Conservation (phyloP, 2,888 invertebrate species). For the Cistogaster globosa region DNA sequence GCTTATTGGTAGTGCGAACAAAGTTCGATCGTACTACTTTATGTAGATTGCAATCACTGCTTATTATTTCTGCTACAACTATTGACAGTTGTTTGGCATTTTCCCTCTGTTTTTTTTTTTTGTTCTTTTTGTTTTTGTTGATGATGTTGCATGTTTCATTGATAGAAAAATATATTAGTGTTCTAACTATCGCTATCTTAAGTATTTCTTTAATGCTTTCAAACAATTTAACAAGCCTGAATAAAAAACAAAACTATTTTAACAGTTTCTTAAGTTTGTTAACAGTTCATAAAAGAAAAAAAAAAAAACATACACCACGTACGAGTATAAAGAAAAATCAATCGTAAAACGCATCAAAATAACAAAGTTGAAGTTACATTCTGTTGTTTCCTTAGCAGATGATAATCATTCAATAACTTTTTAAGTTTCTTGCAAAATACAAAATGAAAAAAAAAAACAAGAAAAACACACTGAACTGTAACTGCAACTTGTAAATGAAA, state of each 20-base stretch:
- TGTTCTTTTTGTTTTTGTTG: background rate
- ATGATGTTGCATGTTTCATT: conserved; percentile 16
- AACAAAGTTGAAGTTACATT: conserved; percentile 31
- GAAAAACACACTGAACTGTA: conserved; percentile 69
- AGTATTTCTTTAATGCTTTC: conserved; percentile 20
- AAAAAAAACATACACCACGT: background rate
- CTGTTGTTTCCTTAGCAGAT: conserved; percentile 25
- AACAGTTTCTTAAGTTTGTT: conserved; percentile 63
- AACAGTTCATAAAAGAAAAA: conserved; percentile 54
- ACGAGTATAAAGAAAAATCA: background rate
- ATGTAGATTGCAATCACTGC: conserved; percentile 56
- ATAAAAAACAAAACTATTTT: conserved; percentile 56
- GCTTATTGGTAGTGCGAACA: conserved; percentile 3
- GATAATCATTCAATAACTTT: conserved; percentile 52
- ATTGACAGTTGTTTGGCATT: conserved; percentile 43
- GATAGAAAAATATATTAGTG: conserved; percentile 33
- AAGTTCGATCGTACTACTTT: conserved; percentile 21
- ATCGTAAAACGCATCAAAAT: conserved; percentile 40
- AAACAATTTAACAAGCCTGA: conserved; percentile 48
- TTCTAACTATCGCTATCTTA: conserved; percentile 36
- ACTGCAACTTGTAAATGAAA: conserved; percentile 75
- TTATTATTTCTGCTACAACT: conserved; percentile 58
- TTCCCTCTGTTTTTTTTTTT: background rate
- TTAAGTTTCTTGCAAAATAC: conserved; percentile 20
- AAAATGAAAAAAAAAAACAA: conserved; percentile 8